These are phyloP conservation scores for Monopis laevigella DNA, from an alignment of 2,888 invertebrate genomes.

Conservation along the genomic window DNA sequence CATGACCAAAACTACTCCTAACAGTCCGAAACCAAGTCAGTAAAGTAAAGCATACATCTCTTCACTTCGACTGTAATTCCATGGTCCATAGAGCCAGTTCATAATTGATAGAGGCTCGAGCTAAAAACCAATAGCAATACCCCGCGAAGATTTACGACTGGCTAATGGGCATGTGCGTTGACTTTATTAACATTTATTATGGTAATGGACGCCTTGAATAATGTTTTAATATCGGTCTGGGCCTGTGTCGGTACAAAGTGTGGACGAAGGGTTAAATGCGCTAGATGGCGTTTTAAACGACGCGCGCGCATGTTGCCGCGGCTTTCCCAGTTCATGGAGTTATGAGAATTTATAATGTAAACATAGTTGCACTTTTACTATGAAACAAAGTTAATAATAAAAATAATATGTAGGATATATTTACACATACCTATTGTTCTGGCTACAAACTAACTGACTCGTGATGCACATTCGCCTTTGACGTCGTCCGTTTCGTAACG, in stretches of 20 bases:
- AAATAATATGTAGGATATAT: too few species aligned
- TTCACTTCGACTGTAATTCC: constrained; percentile 11
- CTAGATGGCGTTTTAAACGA: constrained; percentile 8
- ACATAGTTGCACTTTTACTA: too few species aligned
- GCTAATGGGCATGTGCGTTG: constrained; percentile 53
- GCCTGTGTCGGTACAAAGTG: background rate
- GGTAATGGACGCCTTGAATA: constrained; percentile 46
- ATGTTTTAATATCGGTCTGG: constrained; percentile 44
- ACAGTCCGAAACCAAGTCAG: too few species aligned
- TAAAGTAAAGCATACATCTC: constrained; percentile 26
- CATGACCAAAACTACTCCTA: too few species aligned
- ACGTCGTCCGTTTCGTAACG: too few species aligned
- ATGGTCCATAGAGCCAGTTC: constrained; percentile 20
- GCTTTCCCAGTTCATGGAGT: too few species aligned
- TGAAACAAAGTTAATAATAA: too few species aligned
- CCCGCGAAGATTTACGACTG: constrained; percentile 44
- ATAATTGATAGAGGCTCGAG: constrained; percentile 51
- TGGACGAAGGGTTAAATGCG: constrained; percentile 8
- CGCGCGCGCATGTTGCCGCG: too few species aligned
- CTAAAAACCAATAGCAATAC: constrained; percentile 56
- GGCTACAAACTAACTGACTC: too few species aligned
- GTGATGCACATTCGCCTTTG: too few species aligned
- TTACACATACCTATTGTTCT: too few species aligned
- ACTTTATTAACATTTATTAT: constrained; percentile 64
- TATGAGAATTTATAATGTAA: too few species aligned